Conservation (phyloP, 2,113 vertebrate species). For the Seriola aureovittata region DNA sequence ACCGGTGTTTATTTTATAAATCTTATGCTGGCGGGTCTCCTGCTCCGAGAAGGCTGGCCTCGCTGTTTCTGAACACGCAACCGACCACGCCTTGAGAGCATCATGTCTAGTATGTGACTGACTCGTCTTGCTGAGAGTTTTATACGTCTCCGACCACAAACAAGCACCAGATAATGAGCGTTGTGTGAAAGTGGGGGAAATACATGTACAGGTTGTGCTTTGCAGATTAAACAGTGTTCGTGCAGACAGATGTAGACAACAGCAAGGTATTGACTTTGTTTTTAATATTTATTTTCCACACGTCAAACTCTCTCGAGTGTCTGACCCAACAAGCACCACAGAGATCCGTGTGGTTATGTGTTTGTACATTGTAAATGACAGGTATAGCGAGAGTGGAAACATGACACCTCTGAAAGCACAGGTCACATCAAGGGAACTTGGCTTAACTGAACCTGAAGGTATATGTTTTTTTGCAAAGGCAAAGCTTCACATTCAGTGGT, state of each 20-base stretch:
- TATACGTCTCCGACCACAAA: not conserved
- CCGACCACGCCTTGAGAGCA: too few species aligned
- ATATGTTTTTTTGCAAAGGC: not conserved
- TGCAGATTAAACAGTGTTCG: not conserved
- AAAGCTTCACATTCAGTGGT: not conserved
- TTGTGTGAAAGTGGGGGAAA: not conserved
- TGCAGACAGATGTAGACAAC: not conserved
- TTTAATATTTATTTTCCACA: not conserved
- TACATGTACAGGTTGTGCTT: not conserved
- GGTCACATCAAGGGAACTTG: not conserved
- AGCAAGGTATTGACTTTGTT: not conserved
- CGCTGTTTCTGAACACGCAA: not conserved
- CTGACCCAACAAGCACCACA: not conserved
- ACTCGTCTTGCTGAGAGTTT: not conserved
- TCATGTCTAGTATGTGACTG: not conserved
- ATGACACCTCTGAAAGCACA: not conserved
- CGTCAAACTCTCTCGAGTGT: not conserved
- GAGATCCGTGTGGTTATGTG: not conserved
- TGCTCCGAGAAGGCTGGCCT: not conserved
- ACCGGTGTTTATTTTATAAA: not conserved
- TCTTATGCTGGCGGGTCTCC: not conserved
- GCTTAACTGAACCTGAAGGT: not conserved
- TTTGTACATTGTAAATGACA: not conserved
- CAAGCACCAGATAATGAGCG: not conserved
- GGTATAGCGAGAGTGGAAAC: conserved; percentile 24